Evolutionary conservation across 2,113 vertebrate species (phyloP).

Genomic region (Hippocampus zosterae): DNA sequence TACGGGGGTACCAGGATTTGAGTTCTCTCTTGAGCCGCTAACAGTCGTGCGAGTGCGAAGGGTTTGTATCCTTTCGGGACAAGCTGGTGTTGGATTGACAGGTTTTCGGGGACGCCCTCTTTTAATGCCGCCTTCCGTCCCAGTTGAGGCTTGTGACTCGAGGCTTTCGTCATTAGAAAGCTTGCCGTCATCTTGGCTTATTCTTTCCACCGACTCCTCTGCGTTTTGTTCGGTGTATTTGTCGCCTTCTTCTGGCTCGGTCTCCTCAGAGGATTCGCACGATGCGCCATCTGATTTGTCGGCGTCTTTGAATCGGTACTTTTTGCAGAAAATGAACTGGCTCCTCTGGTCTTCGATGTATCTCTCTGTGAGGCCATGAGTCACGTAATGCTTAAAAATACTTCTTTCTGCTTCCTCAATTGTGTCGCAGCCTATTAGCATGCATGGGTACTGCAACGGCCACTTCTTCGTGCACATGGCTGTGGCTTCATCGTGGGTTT

Average conservation of each 20-base stretch:
- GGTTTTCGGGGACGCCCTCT: slow-evolving; percentile 78
- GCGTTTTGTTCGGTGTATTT: slow-evolving; percentile 35
- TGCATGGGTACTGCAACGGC: slow-evolving; percentile 90
- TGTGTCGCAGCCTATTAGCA: slow-evolving; percentile 92
- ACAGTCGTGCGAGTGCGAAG: slow-evolving; percentile 58
- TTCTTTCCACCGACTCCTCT: slow-evolving; percentile 32
- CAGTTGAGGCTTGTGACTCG: slow-evolving; percentile 55
- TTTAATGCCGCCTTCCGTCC: slow-evolving; percentile 66
- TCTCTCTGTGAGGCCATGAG: slow-evolving; percentile 89
- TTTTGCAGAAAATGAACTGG: slow-evolving; percentile 91
- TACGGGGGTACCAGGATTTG: slow-evolving; percentile 71
- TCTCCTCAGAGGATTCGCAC: slow-evolving; percentile 54
- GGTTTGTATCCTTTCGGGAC: slow-evolving; percentile 64
- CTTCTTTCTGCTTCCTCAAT: slow-evolving; percentile 88
- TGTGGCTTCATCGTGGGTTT: slow-evolving; percentile 84
- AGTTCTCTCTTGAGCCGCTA: slow-evolving; percentile 72
- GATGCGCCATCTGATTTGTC: slow-evolving; percentile 60
- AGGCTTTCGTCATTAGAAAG: slow-evolving; percentile 52
- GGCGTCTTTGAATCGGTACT: slow-evolving; percentile 70
- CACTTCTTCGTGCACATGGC: slow-evolving; percentile 87
- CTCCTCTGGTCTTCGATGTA: slow-evolving; percentile 88
- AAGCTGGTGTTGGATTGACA: slow-evolving; percentile 69
- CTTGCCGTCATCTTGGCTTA: slow-evolving; percentile 53
- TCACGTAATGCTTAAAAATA: slow-evolving; percentile 93
- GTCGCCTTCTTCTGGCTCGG: slow-evolving; percentile 63